Conservation (phyloP, 2,113 vertebrate species). For the Pholis gunnellus region DNA sequence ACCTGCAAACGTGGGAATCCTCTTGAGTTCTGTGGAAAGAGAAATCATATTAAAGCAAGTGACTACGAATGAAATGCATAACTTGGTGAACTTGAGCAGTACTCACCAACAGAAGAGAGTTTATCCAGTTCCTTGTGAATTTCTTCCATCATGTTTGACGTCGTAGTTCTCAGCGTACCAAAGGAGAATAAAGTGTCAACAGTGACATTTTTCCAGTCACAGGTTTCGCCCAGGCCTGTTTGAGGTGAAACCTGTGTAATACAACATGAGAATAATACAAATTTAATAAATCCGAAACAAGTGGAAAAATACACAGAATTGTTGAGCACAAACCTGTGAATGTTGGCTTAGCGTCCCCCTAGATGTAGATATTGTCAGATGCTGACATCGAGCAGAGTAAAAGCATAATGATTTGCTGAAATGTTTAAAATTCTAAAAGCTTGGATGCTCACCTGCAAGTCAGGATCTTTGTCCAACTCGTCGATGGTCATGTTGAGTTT, state of each 20-base stretch:
- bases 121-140: conserved; percentile 64
- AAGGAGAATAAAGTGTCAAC: conserved; percentile 52
- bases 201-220: conserved; percentile 8
- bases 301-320: background rate
- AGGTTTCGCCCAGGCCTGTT: background rate
- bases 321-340: background rate
- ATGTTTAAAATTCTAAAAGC: background rate
- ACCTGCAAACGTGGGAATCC: conserved; percentile 59
- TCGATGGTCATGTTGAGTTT: conserved; percentile 31
- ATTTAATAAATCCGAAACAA: background rate
- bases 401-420: background rate
- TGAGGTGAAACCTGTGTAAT: conserved; percentile 22
- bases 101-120: conserved; percentile 67
- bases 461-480: conserved; percentile 28
- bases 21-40: conserved; percentile 55
- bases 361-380: background rate
- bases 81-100: fast-evolving
- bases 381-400: background rate
- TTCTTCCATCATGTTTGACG: conserved; percentile 49
- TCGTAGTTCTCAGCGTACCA: conserved; percentile 46
- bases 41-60: background rate
- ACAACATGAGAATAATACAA: background rate
- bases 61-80: background rate
- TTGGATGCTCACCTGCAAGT: conserved; percentile 60
- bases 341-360: background rate